Evolutionary conservation across 2,888 invertebrate genomes (phyloP).

Genomic region (Drosophila quinaria): DNA sequence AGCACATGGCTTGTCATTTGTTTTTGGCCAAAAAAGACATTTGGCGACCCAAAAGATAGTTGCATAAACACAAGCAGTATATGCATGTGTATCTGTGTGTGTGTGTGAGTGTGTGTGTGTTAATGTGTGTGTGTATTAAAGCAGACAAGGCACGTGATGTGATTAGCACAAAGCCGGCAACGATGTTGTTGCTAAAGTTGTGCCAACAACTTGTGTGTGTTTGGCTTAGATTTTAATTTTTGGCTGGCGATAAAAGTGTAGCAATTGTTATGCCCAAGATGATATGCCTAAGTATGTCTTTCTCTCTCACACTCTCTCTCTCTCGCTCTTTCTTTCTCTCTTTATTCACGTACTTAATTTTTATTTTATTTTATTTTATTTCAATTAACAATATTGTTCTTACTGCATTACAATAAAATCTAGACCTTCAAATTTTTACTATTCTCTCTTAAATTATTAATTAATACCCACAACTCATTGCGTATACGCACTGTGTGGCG

Average conservation of each 20-base stretch:
- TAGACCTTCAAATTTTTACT: neutral
- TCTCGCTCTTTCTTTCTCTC: neutral
- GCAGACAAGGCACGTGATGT: slow-evolving; percentile 71
- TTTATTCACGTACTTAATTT: neutral
- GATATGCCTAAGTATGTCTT: neutral
- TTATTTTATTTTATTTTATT: too few species aligned
- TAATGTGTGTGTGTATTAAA: slow-evolving; percentile 32
- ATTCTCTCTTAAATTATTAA: neutral
- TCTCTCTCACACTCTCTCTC: neutral
- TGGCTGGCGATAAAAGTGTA: slow-evolving; percentile 58
- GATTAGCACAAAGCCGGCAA: slow-evolving; percentile 72
- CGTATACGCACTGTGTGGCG: slow-evolving; percentile 42
- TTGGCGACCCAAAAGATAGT: slow-evolving; percentile 50
- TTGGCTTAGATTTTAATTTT: slow-evolving; percentile 79
- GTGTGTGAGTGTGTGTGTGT: slow-evolving; percentile 12
- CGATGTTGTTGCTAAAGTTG: slow-evolving; percentile 48
- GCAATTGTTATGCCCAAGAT: slow-evolving; percentile 31
- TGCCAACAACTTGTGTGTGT: slow-evolving; percentile 44
- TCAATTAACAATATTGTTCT: too few species aligned
- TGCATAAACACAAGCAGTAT: slow-evolving; percentile 53
- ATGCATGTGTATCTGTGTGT: slow-evolving; percentile 10
- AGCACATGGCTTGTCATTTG: slow-evolving; percentile 58
- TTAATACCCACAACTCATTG: neutral
- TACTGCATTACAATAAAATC: too few species aligned
- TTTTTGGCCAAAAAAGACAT: slow-evolving; percentile 53